Conservation (phyloP, 2,888 invertebrate genomes). For the Pseudococcus viburni region DNA sequence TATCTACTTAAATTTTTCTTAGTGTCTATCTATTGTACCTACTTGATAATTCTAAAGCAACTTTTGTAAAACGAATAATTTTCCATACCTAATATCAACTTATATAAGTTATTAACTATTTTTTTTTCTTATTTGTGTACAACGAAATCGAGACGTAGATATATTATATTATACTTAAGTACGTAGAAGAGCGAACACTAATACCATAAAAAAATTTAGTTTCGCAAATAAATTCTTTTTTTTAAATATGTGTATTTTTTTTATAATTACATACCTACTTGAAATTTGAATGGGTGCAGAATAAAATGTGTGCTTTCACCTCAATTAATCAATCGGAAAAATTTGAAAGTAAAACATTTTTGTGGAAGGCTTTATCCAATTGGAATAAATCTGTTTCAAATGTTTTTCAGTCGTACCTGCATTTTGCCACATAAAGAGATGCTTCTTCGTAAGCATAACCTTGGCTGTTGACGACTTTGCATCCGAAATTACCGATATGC, state of each 20-base stretch:
- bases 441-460: neutral
- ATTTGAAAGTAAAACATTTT: too few species aligned
- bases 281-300: too few species aligned
- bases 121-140: constrained; percentile 7
- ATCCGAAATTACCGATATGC: neutral
- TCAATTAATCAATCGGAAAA: too few species aligned
- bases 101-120: neutral
- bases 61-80: constrained; percentile 41
- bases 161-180: neutral
- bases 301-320: too few species aligned
- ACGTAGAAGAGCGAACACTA: constrained; percentile 36
- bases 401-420: too few species aligned
- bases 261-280: neutral
- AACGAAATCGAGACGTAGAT: neutral
- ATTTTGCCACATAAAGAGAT: neutral
- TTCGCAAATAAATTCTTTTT: constrained; percentile 51
- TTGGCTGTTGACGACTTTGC: neutral
- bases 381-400: too few species aligned
- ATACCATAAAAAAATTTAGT: constrained; percentile 41
- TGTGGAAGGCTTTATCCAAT: too few species aligned
- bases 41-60: neutral
- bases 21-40: neutral
- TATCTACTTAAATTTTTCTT: constrained; percentile 40
- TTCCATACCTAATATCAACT: constrained; percentile 19
- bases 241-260: neutral